Evolutionary conservation across 2,113 vertebrate genomes (phyloP), one percentile per base, ranked within the genome.

Genomic region (Lamprotornis superbus): DNA sequence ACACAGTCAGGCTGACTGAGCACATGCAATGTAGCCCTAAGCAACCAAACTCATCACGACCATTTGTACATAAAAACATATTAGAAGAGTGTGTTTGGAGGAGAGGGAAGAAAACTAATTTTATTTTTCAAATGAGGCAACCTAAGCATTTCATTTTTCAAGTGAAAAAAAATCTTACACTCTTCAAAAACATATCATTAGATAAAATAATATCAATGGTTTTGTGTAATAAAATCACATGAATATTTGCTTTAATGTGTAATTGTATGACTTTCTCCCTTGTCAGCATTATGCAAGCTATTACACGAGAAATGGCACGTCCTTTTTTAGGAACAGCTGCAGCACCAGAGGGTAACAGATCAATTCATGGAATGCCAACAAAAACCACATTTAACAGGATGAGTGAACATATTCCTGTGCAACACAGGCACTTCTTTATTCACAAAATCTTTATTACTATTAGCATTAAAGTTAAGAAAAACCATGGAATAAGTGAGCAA

Each of bases 1-100:
- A 56, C 81, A 88, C 59, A 91, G 95, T 92, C 96, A 94, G 94
- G 87, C 39, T 95, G 89, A 95, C 82, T 18, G 64, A 97, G 87
- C 91, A 96, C 93, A 95, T 13, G 69, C 33, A 17, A 75, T 17
- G 56, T 59, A 79, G 88, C 95, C 92, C 89, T 91, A 86, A 84
- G 97, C 94, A 83, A 97, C 63, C 57, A 46, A 95, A 84, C 65
- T 81, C 95, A 95, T 96, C 75, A 82, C 14, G 40, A 96, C 33
- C 24, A 27, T 63, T 95, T 94, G 88, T 57, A 21, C 52, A 97
- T 91, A 89, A 95, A 95, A 50, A 39, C 60, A 33, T 77, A 95
- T 52, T 47, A 76, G 82, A 85, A 90, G n/a, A 35, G 8, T 69
- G 11, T 39, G 28, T 22, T 60, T 31, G 12, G 27, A 12, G 2